Base-by-base conservation (phyloP, 2,797 vertebrate genomes). In the Tolypeutes matacus region DNA sequence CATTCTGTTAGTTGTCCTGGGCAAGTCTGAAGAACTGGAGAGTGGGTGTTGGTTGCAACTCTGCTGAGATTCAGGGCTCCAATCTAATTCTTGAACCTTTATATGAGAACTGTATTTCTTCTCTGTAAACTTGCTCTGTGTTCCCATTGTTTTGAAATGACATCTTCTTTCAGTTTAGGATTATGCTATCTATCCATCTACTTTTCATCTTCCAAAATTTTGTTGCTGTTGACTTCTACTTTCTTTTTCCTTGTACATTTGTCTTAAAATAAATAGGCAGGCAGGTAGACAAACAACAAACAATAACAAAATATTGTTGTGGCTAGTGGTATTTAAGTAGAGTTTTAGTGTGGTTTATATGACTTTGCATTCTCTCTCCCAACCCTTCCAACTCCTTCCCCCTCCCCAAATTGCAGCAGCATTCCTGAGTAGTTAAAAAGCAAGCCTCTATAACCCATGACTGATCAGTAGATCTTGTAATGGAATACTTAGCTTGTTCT, bases 81-180 rank as follows among this genome's bases (percentile, higher is more conserved):
- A 46, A 46, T 46, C 46, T 46, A 46, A 46, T 46, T 95, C 49
- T 88, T 84, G 39, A 86, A 65, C 2, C 53, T 91, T 86, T 80
- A 73, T 42, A 46, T 91, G 70, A 91, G 95, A 88, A 65, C 15
- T 65, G 5, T 62, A 72, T 84, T 92, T 93, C n/a, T 84, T 89
- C 39, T 86, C 51, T 62, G 62, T 17, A 78, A 60, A 81, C 49
- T 51, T 88, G 27, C 20, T 29, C 34, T 89, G 84, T 89, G 65
- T 91, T 94, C 46, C 64, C 31, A 39, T 69, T 85, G 14, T 53
- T 90, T 49, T 86, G 75, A 92, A 86, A 86, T 95, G 49, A 27
- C 1, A 39, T 80, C 39, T 90, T 80, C 39, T 90, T 86, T 34
- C 76, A 29, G 7, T 21, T 64, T 94, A 88, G 58, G 27, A 62